A percentile compares a stretch with the other conserved stretches of the same genome.
Evolutionary conservation across 2,888 invertebrate species (phyloP).

Genomic region (Xestia c-nigrum): DNA sequence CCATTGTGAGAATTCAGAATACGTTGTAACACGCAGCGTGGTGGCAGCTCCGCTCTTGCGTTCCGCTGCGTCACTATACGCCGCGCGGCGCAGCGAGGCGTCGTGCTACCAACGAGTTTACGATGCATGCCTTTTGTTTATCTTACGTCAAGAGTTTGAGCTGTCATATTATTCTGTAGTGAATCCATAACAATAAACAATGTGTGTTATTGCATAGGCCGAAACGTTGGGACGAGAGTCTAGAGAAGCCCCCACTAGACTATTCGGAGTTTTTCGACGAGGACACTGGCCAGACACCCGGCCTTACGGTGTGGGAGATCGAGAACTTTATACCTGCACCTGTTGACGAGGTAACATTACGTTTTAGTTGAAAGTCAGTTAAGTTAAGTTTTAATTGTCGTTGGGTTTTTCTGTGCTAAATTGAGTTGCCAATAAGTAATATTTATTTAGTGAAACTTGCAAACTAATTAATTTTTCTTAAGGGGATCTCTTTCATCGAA

Average conservation of each 20-base stretch:
- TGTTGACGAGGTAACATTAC: slow-evolving; percentile 93
- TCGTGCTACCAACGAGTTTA: no score
- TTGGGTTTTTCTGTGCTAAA: not conserved
- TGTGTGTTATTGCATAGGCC: slow-evolving; percentile 90
- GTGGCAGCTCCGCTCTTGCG: no score
- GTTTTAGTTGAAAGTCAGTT: not conserved
- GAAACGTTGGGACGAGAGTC: slow-evolving; percentile 98
- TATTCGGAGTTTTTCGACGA: slow-evolving; percentile 99
- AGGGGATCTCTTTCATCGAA: not conserved
- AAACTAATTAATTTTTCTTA: not conserved
- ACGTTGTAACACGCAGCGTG: no score
- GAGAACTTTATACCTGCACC: slow-evolving; percentile 99
- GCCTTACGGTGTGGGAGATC: slow-evolving; percentile 99
- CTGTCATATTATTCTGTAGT: slow-evolving; percentile 32
- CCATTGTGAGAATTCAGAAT: no score
- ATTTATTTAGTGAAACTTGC: no score
- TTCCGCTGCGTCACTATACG: no score
- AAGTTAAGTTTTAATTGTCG: not conserved
- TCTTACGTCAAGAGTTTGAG: slow-evolving; percentile 14
- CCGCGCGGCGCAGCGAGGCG: no score
- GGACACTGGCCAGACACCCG: slow-evolving; percentile 97
- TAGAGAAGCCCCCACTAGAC: slow-evolving; percentile 98
- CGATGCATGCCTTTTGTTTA: not conserved
- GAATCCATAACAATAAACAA: slow-evolving; percentile 40
- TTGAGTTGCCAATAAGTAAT: not conserved